These are phyloP conservation scores for Ellobium chinense DNA, from an alignment of 2,888 invertebrate species.

Conservation along the genomic window DNA sequence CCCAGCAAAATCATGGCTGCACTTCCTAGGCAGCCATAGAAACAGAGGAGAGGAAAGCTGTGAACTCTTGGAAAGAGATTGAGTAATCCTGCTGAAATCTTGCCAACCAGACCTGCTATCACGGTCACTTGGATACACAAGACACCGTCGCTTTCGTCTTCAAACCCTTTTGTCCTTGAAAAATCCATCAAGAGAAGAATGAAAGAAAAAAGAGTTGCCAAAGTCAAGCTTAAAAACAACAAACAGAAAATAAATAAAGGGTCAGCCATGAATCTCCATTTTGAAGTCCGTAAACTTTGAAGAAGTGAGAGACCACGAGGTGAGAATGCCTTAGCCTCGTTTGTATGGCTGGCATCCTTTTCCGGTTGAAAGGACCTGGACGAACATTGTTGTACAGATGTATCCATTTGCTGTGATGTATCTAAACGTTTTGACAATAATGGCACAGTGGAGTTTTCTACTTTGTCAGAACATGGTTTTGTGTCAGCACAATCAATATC, in stretches of 20 bases:
- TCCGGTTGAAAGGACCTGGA: too few species aligned
- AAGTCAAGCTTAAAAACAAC: not conserved
- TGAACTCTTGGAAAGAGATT: not conserved
- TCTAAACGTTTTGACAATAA: too few species aligned
- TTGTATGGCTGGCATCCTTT: too few species aligned
- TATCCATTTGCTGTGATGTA: too few species aligned
- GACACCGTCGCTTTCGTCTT: not conserved
- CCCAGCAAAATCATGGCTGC: not conserved
- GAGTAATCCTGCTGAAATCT: not conserved
- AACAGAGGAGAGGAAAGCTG: not conserved
- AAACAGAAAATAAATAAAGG: not conserved
- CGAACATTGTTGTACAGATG: too few species aligned
- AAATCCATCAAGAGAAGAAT: not conserved
- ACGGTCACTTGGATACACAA: not conserved
- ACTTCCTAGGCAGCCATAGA: not conserved
- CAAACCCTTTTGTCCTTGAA: not conserved
- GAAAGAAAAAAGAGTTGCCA: not conserved
- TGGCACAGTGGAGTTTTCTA: too few species aligned
- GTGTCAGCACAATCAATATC: too few species aligned
- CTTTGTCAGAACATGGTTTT: too few species aligned
- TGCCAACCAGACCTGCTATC: not conserved
- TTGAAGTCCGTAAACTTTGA: not conserved
- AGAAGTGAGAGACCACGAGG: too few species aligned
- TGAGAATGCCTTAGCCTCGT: too few species aligned
- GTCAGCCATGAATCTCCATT: conserved; percentile 2